A percentile compares a stretch with the other conserved stretches of the same genome.
phyloP scores from a whole-genome alignment of 2,888 invertebrate species.

The Macrophya alboannulata region DNA sequence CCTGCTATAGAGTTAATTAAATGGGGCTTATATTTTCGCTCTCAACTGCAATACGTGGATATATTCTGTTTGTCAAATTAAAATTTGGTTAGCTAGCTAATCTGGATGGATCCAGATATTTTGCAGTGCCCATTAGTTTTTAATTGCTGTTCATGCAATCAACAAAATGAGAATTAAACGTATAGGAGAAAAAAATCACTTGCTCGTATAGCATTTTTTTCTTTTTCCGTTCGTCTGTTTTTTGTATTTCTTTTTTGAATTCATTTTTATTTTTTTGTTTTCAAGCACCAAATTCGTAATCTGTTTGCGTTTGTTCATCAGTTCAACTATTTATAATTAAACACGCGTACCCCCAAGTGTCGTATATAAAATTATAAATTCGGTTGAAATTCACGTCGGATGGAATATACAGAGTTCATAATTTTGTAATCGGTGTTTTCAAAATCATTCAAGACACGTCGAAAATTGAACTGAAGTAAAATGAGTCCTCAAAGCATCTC shows the following conservation, averaged over 20 bases:
- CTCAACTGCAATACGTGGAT: slow-evolving; percentile 45
- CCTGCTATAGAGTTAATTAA: slow-evolving; percentile 69
- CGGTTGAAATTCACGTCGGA: not conserved
- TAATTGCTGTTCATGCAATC: slow-evolving; percentile 52
- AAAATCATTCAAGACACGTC: not conserved
- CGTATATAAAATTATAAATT: not conserved
- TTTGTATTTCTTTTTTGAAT: too few relatives aligned
- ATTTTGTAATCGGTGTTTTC: not conserved
- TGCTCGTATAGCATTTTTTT: not conserved
- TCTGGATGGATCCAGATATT: slow-evolving; percentile 38
- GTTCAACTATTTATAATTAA: not conserved
- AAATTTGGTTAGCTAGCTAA: slow-evolving; percentile 59
- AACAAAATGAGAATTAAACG: slow-evolving; percentile 30
- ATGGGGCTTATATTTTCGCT: slow-evolving; percentile 65
- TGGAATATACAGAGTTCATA: not conserved
- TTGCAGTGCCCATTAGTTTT: slow-evolving; percentile 42
- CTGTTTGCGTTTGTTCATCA: slow-evolving; percentile 13
- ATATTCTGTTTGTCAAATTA: slow-evolving; percentile 62
- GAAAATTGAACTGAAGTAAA: not conserved
- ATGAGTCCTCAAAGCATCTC: not conserved
- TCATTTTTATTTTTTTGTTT: not conserved
- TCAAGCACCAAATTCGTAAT: not conserved
- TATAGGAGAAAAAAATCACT: not conserved
- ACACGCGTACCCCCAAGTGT: not conserved
- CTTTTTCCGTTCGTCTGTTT: not conserved